Base-by-base conservation (phyloP, 2,888 invertebrate species). In the Philereme vetulata region DNA sequence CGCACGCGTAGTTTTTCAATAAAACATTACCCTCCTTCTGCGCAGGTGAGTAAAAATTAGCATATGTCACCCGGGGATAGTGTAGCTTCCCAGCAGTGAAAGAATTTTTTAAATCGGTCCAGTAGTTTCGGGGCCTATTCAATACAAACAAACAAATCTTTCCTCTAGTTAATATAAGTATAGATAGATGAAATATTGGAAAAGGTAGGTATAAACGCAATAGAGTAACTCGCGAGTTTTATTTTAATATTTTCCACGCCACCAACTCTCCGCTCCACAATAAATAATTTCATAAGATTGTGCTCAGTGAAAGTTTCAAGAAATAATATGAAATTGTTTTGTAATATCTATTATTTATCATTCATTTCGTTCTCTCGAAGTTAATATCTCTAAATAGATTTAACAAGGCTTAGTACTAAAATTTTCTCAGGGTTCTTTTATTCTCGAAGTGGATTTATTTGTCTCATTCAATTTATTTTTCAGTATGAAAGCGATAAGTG, bases 241-340 rank as follows among this genome's bases (percentile, higher is more conserved):
- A 66, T 66, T 66, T 54, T 34, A 51, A 64, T 66, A 66, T 69
- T 69, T 69, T 67, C 64, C 62, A 50, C 62, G n/a, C 49, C 58
- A 60, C 42, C 62, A 59, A 60, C 42, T 64, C 42, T 57, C 53
- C 45, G 56, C 62, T 65, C 60, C 36, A 63, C 57, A 53, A 56
- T 65, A 65, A 69, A 69, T 64, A 65, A 56, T 61, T 64, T 64
- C 65, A 44, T 55, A 64, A 67, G 64, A 64, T 64, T 62, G 59
- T 60, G 64, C 46, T 65, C 62, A 62, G 62, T 67, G 64, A 51
- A 69, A 65, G 54, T 65, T 63, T 51, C 35, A 54, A 58, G 42
- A 60, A 59, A 66, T 59, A 57, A 58, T 43, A 60, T 60, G 34
- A 60, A 55, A 60, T 65, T 65, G 56, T 64, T 60, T 64, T 60